A percentile compares a stretch with the other conserved stretches of the same genome.
phyloP scores from a whole-genome alignment of 2,113 vertebrate species.

The Montifringilla adamsi region DNA sequence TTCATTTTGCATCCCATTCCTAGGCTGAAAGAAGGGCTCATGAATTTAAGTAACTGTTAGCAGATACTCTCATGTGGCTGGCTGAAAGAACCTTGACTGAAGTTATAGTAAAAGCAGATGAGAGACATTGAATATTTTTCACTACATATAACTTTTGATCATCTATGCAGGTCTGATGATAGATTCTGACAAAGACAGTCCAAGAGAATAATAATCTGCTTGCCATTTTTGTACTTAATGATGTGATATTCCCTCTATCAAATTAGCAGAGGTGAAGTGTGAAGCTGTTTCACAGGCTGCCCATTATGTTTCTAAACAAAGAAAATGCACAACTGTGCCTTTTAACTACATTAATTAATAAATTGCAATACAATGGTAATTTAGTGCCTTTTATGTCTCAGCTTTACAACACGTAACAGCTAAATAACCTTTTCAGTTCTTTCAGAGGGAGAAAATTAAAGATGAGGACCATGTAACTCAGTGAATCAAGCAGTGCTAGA shows the following conservation, averaged over 20 bases:
- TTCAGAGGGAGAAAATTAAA: background rate
- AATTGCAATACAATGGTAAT: background rate
- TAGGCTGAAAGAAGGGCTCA: background rate
- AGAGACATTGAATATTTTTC: background rate
- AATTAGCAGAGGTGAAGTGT: background rate
- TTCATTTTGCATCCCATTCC: background rate
- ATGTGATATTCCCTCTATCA: background rate
- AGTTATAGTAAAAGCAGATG: background rate
- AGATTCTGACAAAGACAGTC: background rate
- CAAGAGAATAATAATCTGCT: background rate
- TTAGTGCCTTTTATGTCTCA: background rate
- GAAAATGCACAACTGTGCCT: background rate
- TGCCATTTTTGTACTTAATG: background rate
- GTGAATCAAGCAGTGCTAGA: background rate
- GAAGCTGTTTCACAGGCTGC: background rate
- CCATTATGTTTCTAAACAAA: background rate
- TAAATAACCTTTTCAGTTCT: background rate
- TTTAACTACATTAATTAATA: background rate
- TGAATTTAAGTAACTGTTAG: background rate
- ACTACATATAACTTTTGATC: background rate
- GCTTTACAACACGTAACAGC: background rate
- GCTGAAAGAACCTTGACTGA: background rate
- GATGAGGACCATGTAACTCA: background rate
- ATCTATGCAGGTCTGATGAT: background rate
- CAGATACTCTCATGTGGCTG: background rate